phyloP scores from a whole-genome alignment of 1,140 invertebrate species.

The Atopsyche davidsoni region DNA sequence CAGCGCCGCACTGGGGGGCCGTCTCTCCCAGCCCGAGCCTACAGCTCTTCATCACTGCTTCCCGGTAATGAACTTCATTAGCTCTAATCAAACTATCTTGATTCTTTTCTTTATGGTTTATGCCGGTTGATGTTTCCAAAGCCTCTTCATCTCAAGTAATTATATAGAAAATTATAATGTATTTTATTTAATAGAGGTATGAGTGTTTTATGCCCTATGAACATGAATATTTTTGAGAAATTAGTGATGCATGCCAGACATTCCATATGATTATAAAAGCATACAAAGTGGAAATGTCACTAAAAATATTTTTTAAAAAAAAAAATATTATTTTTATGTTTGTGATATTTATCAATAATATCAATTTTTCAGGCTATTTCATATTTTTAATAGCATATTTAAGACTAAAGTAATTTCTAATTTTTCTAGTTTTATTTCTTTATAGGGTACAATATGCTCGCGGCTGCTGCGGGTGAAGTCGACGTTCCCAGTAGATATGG shows the following conservation, averaged over 20 bases:
- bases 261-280: too few species aligned
- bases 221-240: background rate
- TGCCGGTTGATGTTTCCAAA: too few species aligned
- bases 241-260: too few species aligned
- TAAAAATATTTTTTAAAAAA: too few species aligned
- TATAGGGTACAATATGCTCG: slow-evolving; percentile 71
- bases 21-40: slow-evolving; percentile 19
- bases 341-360: too few species aligned
- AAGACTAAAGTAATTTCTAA: too few species aligned
- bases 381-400: too few species aligned
- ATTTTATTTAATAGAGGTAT: background rate
- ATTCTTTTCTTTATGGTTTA: too few species aligned
- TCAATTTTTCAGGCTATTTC: too few species aligned
- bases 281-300: too few species aligned
- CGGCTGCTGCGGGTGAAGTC: slow-evolving; percentile 43
- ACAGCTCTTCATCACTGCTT: slow-evolving; percentile 21
- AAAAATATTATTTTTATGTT: too few species aligned
- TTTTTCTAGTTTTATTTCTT: too few species aligned
- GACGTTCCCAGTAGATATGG: slow-evolving; percentile 26
- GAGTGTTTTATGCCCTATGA: background rate
- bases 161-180: slow-evolving; percentile 7
- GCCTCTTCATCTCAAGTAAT: background rate
- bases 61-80: slow-evolving; percentile 14
- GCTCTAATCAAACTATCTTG: background rate
- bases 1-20: slow-evolving; percentile 21